Evolutionary conservation across 2,888 invertebrate genomes (phyloP).

Genomic region (Thymelicus sylvestris): DNA sequence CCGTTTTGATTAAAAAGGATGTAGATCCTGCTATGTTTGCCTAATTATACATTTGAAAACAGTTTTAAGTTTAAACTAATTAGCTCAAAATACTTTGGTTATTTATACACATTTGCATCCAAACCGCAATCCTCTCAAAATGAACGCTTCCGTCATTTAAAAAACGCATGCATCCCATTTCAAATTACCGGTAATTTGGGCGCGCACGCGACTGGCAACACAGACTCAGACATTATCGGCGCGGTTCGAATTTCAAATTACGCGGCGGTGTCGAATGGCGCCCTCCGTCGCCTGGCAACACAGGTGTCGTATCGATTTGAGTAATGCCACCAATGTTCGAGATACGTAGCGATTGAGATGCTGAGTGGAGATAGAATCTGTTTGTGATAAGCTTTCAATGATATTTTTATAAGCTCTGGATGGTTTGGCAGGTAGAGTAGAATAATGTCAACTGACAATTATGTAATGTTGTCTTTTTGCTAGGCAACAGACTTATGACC

Average conservation of each 20-base stretch:
- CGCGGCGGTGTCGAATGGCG: constrained; percentile 80
- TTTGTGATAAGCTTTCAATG: too few relatives aligned
- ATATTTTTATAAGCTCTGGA: too few relatives aligned
- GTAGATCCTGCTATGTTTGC: too few relatives aligned
- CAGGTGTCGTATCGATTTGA: constrained; percentile 78
- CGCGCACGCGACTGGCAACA: constrained; percentile 60
- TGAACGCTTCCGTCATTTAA: constrained; percentile 37
- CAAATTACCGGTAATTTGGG: constrained; percentile 72
- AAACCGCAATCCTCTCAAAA: constrained; percentile 20
- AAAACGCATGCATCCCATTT: constrained; percentile 51
- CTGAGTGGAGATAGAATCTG: neutral
- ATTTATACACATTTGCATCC: constrained; percentile 7
- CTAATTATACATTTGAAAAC: too few relatives aligned
- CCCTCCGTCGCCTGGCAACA: constrained; percentile 79
- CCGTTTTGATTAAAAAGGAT: too few relatives aligned
- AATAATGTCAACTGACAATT: too few relatives aligned
- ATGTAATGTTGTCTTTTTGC: too few relatives aligned
- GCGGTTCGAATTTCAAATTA: constrained; percentile 83
- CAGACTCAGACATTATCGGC: constrained; percentile 78
- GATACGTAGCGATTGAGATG: neutral
- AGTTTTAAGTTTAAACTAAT: constrained; percentile 8
- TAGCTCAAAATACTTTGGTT: constrained; percentile 3
- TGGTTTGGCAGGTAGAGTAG: too few relatives aligned
- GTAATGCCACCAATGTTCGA: neutral
- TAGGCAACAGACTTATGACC: too few relatives aligned